These are phyloP conservation scores for Eristalinus aeneus DNA, from an alignment of 2,888 invertebrate genomes.

Conservation along the genomic window DNA sequence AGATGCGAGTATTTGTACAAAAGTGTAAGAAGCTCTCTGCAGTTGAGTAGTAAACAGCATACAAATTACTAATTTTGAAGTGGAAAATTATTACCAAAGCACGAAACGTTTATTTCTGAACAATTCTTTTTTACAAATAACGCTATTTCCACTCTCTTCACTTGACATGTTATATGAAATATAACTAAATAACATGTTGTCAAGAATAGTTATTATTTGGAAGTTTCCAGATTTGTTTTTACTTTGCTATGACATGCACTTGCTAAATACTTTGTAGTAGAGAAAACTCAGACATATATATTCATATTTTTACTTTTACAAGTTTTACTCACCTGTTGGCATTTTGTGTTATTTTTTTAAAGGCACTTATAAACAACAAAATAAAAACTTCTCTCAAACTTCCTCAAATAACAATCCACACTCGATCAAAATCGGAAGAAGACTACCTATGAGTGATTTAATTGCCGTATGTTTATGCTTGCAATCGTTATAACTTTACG, in stretches of 20 bases:
- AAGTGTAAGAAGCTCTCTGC: not conserved
- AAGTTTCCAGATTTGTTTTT: conserved; percentile 6
- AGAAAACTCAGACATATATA: not conserved
- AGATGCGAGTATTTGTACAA: not conserved
- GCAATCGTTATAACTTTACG: not conserved
- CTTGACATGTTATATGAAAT: no score
- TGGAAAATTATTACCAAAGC: no score
- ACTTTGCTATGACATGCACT: not conserved
- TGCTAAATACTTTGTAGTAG: not conserved
- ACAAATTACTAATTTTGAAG: not conserved
- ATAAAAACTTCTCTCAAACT: conserved; percentile 29
- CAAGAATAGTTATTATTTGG: conserved; percentile 19
- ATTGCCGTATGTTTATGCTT: not conserved
- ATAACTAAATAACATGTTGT: no score
- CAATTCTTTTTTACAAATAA: no score
- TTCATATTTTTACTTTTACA: not conserved
- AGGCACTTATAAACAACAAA: conserved; percentile 14
- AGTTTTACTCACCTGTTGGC: conserved; percentile 76
- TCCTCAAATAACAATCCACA: not conserved
- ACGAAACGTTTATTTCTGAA: no score
- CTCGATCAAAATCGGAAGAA: not conserved
- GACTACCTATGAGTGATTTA: not conserved
- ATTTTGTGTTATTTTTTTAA: conserved; percentile 71
- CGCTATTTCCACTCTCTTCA: no score
- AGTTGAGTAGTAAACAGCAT: not conserved